Evolutionary conservation across 2,797 vertebrate species (phyloP).

Genomic region (Phoeniculus purpureus): DNA sequence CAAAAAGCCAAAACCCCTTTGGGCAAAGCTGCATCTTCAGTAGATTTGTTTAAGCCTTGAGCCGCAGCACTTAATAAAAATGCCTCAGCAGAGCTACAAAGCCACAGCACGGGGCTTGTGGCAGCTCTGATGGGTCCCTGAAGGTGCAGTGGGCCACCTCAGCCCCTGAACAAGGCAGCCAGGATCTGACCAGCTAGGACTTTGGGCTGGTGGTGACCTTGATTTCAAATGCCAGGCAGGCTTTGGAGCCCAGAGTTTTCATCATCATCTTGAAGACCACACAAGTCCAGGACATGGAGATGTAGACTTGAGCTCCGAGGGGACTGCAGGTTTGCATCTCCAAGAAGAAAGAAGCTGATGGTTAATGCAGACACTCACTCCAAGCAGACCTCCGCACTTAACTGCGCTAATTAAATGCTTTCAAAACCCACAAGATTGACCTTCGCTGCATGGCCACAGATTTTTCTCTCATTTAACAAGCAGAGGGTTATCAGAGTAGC

Average conservation of each 20-base stretch:
- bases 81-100: background rate
- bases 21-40: background rate
- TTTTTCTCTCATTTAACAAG: slow-evolving; percentile 56
- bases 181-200: background rate
- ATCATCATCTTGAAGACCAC: accelerated
- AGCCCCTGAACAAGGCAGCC: background rate
- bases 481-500: slow-evolving; percentile 21
- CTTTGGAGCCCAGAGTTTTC: background rate
- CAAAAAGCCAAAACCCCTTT: background rate
- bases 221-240: accelerated
- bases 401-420: slow-evolving; percentile 47
- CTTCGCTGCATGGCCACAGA: slow-evolving; percentile 56
- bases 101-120: background rate
- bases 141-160: background rate
- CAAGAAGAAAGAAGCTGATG: background rate
- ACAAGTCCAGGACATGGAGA: accelerated
- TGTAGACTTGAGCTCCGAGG: accelerated
- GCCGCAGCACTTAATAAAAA: background rate
- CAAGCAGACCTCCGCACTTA: slow-evolving; percentile 25
- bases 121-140: background rate
- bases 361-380: background rate
- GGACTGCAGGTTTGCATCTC: background rate
- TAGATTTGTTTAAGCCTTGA: background rate
- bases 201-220: background rate
- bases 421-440: slow-evolving; percentile 57